phyloP scores from a whole-genome alignment of 2,113 vertebrate species.

The Mellivora capensis region DNA sequence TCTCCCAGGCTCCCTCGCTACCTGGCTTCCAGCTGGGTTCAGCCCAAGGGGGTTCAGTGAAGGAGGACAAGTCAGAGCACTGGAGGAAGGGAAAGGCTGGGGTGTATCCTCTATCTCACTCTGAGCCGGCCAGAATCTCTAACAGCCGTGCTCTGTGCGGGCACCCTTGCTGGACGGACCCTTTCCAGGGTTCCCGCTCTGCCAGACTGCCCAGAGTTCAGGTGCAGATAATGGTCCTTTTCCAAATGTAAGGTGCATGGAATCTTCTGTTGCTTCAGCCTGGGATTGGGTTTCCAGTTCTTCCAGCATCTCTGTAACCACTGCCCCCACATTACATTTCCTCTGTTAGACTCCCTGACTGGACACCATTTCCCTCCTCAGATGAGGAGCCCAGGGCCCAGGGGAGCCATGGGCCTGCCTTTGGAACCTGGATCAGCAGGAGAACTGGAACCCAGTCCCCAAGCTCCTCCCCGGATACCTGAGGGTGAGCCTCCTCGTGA shows the following conservation, averaged over 20 bases:
- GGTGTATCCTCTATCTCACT: accelerated
- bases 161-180: neutral
- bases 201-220: neutral
- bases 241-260: neutral
- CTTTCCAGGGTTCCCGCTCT: too few species aligned
- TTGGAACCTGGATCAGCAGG: neutral
- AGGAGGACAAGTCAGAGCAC: neutral
- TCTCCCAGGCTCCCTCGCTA: neutral
- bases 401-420: accelerated
- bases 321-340: neutral
- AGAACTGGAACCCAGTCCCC: neutral
- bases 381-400: neutral
- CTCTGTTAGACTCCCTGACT: neutral
- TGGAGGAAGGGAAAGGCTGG: neutral
- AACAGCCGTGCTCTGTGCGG: neutral
- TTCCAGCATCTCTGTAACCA: neutral
- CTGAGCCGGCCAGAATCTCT: neutral
- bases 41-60: neutral
- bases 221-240: neutral
- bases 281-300: neutral
- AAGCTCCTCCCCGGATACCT: neutral
- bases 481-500: neutral
- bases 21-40: neutral
- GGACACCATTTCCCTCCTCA: neutral
- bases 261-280: neutral